Percentiles rank a stretch among this genome's conserved stretches.
These are phyloP conservation scores for Muscina levida DNA, from an alignment of 2,888 invertebrate genomes.

Conservation along the genomic window DNA sequence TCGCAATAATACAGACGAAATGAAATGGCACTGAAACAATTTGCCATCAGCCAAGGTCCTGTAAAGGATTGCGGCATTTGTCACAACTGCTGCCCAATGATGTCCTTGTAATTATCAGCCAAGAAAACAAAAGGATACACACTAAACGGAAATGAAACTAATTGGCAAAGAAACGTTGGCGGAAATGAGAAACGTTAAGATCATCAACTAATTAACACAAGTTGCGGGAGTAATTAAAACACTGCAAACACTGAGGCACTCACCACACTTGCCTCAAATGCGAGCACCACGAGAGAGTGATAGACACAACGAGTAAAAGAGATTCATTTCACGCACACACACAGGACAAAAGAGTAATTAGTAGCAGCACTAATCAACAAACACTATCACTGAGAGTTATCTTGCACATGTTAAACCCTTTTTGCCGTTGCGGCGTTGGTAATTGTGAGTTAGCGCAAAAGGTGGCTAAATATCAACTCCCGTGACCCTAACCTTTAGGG, in stretches of 20 bases:
- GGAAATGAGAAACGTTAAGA: constrained; percentile 38
- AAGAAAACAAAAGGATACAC: not conserved
- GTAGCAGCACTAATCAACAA: no score
- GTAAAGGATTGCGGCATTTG: no score
- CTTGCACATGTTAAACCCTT: constrained; percentile 2
- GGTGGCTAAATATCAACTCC: no score
- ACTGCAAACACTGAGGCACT: not conserved
- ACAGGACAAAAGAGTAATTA: constrained; percentile 14
- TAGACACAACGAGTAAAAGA: not conserved
- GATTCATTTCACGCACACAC: not conserved
- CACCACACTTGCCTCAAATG: not conserved
- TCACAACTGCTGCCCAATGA: no score
- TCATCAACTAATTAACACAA: constrained; percentile 22
- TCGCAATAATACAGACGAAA: not conserved
- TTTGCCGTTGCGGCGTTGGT: not conserved
- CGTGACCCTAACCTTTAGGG: constrained; percentile 2
- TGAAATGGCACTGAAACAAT: not conserved
- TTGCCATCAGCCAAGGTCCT: no score
- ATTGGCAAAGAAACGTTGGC: constrained; percentile 6
- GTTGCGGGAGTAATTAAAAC: constrained; percentile 4
- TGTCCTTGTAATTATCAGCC: no score
- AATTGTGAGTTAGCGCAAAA: no score
- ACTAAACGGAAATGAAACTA: constrained; percentile 19
- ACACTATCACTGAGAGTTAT: constrained; percentile 14
- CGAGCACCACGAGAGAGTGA: not conserved